Evolutionary conservation across 2,797 vertebrate species (phyloP), one percentile per base, ranked within the genome.

Genomic region (Thaleichthys pacificus): DNA sequence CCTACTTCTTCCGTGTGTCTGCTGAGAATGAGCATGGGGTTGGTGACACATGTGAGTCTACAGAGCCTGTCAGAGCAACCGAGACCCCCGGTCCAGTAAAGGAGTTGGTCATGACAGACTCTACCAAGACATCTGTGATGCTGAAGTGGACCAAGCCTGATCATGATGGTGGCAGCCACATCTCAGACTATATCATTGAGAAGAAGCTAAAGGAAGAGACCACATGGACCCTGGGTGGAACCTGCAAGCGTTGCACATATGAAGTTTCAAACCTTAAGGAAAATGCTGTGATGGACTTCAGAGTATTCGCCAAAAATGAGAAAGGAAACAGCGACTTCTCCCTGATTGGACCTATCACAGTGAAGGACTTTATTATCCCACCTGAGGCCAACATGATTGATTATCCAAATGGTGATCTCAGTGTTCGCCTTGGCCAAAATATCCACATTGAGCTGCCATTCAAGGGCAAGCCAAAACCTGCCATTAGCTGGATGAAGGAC

Each of bases 1-100:
- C 96, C 30, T 99, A 95, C 91, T 98, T 98, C 84, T 99, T 99
- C 94, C 92, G 96, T 78, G 96, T 99, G 76, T 95, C 97, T 72
- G 97, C 97, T 87, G 96, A 97, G 93, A 99, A 99, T 76, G 96
- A 98, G 91, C 95, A 93, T 71, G 97, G 97, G 67, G 77, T 95
- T 8, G 97, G 97, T n/a, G 97, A 98, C 73, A 92, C 95, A 35
- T 97, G 95, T 87, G 96, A 98, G 78, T 96, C 95, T 5, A 70
- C 88, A 57, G 94, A 95, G 76, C 94, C 97, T 0, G 95, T 99
- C 67, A 96, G 97, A 91, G 93, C 97, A 77, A 95, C 96, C 0
- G 96, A 99, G 66, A 81, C 95, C 22, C 97, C 97, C 74, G 97
- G 96, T 82, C 94, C 95, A 66, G 88, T 99, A 56, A 97, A 95